These are phyloP conservation scores for Drosophila monieri DNA, from an alignment of 2,888 invertebrate genomes.

Conservation along the genomic window DNA sequence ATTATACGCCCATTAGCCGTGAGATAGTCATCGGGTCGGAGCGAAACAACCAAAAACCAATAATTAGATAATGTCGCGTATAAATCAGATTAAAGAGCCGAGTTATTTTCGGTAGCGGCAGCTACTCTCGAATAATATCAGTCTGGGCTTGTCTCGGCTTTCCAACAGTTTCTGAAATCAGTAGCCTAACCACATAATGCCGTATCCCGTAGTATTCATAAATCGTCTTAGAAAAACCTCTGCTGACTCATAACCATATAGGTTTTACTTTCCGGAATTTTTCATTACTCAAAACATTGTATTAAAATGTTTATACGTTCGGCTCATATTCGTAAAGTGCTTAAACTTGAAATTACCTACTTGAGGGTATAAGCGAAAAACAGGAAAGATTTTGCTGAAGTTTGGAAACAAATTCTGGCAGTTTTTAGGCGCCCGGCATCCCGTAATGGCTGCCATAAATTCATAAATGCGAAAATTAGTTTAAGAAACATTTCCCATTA, in stretches of 20 bases:
- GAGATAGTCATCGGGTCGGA: conserved; percentile 15
- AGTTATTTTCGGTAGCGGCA: not conserved
- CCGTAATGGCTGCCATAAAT: conserved; percentile 31
- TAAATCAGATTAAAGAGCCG: conserved; percentile 17
- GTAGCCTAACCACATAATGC: not conserved
- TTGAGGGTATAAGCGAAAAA: conserved; percentile 2
- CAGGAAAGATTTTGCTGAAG: not conserved
- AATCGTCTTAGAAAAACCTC: conserved; percentile 31
- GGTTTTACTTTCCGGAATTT: conserved; percentile 24
- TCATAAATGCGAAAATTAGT: conserved; percentile 32
- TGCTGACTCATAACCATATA: conserved; percentile 18
- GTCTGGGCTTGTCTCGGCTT: not conserved
- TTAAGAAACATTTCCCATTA: conserved; percentile 35
- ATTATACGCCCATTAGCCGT: conserved; percentile 22
- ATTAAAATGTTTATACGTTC: not conserved
- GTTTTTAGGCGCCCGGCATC: conserved; percentile 4
- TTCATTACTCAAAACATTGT: conserved; percentile 1
- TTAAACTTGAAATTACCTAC: conserved; percentile 19
- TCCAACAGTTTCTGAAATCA: not conserved
- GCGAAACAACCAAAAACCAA: not conserved
- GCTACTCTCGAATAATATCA: not conserved
- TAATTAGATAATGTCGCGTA: conserved; percentile 22
- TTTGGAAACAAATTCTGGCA: conserved; percentile 8
- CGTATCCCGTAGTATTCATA: not conserved
- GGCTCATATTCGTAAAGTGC: conserved; percentile 8